A percentile compares a stretch with the other conserved stretches of the same genome.
Conservation (phyloP, 1,140 invertebrate species). For the Drosophila subobscura region DNA sequence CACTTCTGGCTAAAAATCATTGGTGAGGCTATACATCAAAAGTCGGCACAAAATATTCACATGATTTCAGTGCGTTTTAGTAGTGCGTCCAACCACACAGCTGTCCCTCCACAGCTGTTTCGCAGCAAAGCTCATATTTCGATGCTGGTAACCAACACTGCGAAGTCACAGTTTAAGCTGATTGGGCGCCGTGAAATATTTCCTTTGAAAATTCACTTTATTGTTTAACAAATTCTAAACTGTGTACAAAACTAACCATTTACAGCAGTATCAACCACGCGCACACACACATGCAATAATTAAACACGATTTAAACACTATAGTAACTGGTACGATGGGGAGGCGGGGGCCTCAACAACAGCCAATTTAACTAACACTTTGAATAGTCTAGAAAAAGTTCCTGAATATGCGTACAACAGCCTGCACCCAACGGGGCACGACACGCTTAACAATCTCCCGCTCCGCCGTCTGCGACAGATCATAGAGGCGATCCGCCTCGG, state of each 20-base stretch:
- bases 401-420: constrained; percentile 86
- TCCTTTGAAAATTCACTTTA: constrained; percentile 26
- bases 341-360: constrained; percentile 37
- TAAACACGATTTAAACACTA: constrained; percentile 46
- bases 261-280: constrained; percentile 24
- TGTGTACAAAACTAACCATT: constrained; percentile 46
- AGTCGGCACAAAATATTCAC: no score
- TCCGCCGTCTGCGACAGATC: constrained; percentile 85
- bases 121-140: no score
- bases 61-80: no score
- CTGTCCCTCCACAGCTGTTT: no score
- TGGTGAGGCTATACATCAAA: no score
- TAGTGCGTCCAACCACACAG: no score
- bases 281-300: constrained; percentile 31
- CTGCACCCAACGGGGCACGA: constrained; percentile 86
- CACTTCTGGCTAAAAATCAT: no score
- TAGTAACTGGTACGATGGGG: constrained; percentile 38
- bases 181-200: not conserved
- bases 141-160: no score
- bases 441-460: constrained; percentile 83
- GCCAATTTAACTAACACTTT: constrained; percentile 62
- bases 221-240: constrained; percentile 41
- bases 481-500: constrained; percentile 88
- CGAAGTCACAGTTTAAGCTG: no score
- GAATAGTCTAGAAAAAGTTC: constrained; percentile 85